A percentile compares a stretch with the other conserved stretches of the same genome.
These are phyloP conservation scores for Varanus komodoensis DNA, from an alignment of 2,113 vertebrate genomes.

Conservation along the genomic window DNA sequence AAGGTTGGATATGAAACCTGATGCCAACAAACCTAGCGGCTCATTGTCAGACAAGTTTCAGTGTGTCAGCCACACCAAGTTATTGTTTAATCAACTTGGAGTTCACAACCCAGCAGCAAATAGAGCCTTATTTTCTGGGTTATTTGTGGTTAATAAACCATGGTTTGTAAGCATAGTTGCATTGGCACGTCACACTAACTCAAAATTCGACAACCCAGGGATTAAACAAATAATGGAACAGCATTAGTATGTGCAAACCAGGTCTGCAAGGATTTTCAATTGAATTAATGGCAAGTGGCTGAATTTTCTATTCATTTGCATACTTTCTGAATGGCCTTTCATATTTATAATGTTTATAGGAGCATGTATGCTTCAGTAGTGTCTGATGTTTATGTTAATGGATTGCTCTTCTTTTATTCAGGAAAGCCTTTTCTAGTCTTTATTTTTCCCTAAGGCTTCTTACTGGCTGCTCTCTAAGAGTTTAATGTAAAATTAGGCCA, in stretches of 20 bases:
- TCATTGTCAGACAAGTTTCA: no score
- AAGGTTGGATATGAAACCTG: no score
- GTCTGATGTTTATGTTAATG: neutral
- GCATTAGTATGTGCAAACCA: no score
- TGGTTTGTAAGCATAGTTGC: no score
- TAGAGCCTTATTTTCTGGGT: no score
- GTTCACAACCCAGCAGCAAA: no score
- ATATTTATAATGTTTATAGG: neutral
- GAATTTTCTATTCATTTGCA: neutral
- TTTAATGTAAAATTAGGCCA: neutral
- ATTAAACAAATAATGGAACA: no score
- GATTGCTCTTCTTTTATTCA: neutral
- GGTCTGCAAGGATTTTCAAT: slow-evolving; percentile 36
- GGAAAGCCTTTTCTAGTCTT: neutral
- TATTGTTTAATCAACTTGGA: no score
- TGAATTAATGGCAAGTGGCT: slow-evolving; percentile 21
- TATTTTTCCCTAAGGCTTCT: neutral
- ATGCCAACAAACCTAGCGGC: neutral
- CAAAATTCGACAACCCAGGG: no score
- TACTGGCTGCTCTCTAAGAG: neutral
- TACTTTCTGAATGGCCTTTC: slow-evolving; percentile 16
- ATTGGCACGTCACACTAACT: no score
- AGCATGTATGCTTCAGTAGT: neutral
- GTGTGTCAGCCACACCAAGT: no score
- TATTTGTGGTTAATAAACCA: no score